Evolutionary conservation across 2,113 vertebrate species (phyloP), one percentile per base, ranked within the genome.

Genomic region (Otis tarda): DNA sequence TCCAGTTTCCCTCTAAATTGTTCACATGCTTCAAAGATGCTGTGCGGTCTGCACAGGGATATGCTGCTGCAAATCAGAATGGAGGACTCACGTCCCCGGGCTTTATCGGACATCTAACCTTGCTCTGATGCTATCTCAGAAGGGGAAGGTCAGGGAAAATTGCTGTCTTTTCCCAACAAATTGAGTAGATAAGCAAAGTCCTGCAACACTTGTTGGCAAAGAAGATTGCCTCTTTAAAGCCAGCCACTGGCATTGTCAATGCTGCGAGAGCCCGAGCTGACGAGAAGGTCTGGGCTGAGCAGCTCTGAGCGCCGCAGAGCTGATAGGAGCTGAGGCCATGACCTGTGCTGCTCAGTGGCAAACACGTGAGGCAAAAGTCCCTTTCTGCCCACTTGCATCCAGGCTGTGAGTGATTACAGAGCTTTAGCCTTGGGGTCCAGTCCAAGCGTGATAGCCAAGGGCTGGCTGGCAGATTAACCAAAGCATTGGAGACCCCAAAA

Each of bases 21-120:
- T 49, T 78, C 53, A 25, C 7, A 13, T 25, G 17, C 24, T 49
- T 31, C 57, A 76, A 64, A 83, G 52, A 20, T 21, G 16, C 33
- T 60, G n/a, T 87, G 35, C 37, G 28, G 28, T 69, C 59, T 93
- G 64, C 64, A 90, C 75, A 70, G 64, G 19, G 75, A 81, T 18
- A 14, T 1, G 0, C 25, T 53, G 80, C 71, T 86, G 56, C 10
- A 37, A 56, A n/a, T 9, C 33, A 50, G 76, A 83, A 30, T 6
- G 27, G 35, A 85, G 60, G 70, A 81, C 22, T 0, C 0, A 0
- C 41, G 79, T 78, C 83, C 85, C 52, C 86, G 85, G 71, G 45
- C 59, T 70, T 96, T 96, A 87, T 94, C 94, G 81, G 39, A 78
- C 35, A 90, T 87, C 79, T 95, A 64, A 74, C 85, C 88, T 96